A percentile compares a stretch with the other conserved stretches of the same genome.
Evolutionary conservation across 2,113 vertebrate species (phyloP).

Genomic region (Campylomormyrus numenius): DNA sequence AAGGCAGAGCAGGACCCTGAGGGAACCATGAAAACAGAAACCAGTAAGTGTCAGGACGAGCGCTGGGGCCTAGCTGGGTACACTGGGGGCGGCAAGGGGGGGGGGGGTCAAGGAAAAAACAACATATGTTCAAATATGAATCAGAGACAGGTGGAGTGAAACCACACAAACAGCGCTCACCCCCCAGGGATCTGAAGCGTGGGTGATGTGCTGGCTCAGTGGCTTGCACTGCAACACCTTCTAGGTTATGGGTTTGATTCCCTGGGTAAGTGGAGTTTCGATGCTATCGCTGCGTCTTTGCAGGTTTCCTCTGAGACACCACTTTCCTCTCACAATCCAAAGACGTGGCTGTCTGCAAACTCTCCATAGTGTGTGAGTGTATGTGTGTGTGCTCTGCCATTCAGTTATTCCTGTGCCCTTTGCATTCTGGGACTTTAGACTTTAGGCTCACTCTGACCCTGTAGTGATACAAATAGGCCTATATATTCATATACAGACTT

Average conservation of each 20-base stretch:
- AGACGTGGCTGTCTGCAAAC: not conserved
- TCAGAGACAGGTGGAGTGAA: not conserved
- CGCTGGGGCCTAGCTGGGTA: not conserved
- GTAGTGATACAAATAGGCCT: not conserved
- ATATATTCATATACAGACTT: not conserved
- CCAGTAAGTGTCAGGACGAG: not conserved
- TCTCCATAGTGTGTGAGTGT: not conserved
- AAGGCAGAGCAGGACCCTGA: not conserved
- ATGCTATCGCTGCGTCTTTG: not conserved
- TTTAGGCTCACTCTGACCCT: not conserved
- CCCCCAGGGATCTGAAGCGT: not conserved
- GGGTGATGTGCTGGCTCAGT: not conserved
- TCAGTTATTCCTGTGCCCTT: not conserved
- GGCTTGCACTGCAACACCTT: not conserved
- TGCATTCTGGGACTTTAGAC: not conserved
- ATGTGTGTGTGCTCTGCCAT: not conserved
- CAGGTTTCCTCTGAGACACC: not conserved
- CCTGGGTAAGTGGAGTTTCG: not conserved
- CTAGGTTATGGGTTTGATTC: not conserved
- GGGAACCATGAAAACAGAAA: not conserved
- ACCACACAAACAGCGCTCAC: not conserved
- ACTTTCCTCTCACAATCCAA: not conserved
- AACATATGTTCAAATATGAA: not conserved
- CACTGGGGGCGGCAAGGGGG: not conserved
- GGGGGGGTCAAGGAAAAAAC: not conserved